These are phyloP conservation scores for Eumacrocentrus americanus DNA, from an alignment of 2,888 invertebrate genomes.

Conservation along the genomic window DNA sequence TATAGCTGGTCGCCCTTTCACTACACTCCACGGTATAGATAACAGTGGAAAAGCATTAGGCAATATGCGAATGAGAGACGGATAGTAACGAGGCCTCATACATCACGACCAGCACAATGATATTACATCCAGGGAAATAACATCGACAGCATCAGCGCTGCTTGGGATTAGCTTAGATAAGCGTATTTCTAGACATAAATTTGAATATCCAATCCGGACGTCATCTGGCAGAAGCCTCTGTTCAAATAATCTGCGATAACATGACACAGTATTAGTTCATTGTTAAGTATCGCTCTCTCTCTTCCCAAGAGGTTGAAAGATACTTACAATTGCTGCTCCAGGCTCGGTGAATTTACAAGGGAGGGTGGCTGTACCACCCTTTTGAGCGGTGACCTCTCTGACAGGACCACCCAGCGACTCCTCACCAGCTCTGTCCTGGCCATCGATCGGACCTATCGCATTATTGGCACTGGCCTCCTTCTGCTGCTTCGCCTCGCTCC, in stretches of 20 bases:
- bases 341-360: constrained; percentile 63
- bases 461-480: constrained; percentile 48
- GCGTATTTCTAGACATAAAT: no score
- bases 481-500: constrained; percentile 29
- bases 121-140: no score
- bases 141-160: no score
- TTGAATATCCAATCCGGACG: no score
- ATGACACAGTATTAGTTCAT: no score
- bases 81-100: not conserved
- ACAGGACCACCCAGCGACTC: constrained; percentile 44
- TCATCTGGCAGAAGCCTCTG: no score
- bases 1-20: constrained; percentile 4
- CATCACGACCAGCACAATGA: not conserved
- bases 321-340: constrained; percentile 62
- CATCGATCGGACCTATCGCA: constrained; percentile 37
- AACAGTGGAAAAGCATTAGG: not conserved
- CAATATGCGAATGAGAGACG: constrained; percentile 8
- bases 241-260: no score
- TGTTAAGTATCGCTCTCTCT: no score
- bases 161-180: no score
- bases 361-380: constrained; percentile 62
- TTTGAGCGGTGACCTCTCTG: constrained; percentile 63
- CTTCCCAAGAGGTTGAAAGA: not conserved
- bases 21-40: not conserved
- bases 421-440: constrained; percentile 38